Percentiles rank a stretch among this genome's conserved stretches.
These are phyloP conservation scores for Dromaius novaehollandiae DNA, from an alignment of 2,113 vertebrate genomes.

Conservation along the genomic window DNA sequence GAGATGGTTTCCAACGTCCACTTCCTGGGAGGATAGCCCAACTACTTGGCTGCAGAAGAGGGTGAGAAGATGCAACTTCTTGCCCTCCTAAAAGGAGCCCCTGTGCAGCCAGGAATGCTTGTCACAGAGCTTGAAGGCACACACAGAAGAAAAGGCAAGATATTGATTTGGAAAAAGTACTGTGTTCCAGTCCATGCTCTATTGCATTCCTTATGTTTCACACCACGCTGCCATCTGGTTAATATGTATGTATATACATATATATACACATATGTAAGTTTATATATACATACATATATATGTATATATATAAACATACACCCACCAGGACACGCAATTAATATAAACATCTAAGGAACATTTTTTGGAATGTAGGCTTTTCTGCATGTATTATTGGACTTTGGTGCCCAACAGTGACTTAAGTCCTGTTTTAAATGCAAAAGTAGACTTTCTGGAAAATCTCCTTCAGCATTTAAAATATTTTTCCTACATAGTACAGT, in stretches of 20 bases:
- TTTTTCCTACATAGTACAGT: not conserved
- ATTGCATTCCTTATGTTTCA: not conserved
- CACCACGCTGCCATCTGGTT: not conserved
- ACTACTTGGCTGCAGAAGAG: not conserved
- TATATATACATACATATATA: no score
- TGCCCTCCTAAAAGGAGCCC: not conserved
- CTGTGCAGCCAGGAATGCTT: not conserved
- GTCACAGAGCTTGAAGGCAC: not conserved
- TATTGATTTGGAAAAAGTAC: not conserved
- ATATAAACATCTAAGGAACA: not conserved
- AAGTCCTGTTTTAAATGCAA: not conserved
- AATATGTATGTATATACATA: no score
- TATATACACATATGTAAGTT: no score
- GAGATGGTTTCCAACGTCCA: not conserved
- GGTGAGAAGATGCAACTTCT: not conserved
- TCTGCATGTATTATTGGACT: not conserved
- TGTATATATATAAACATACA: no score
- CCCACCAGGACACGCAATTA: not conserved
- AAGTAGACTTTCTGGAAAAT: not conserved
- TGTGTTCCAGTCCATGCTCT: not conserved
- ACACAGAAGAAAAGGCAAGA: not conserved
- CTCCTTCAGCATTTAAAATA: not conserved
- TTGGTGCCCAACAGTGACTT: not conserved
- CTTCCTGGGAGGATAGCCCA: not conserved
- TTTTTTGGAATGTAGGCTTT: not conserved